Base-by-base conservation (phyloP, 1,140 invertebrate species). In the Bradysia coprophila region DNA sequence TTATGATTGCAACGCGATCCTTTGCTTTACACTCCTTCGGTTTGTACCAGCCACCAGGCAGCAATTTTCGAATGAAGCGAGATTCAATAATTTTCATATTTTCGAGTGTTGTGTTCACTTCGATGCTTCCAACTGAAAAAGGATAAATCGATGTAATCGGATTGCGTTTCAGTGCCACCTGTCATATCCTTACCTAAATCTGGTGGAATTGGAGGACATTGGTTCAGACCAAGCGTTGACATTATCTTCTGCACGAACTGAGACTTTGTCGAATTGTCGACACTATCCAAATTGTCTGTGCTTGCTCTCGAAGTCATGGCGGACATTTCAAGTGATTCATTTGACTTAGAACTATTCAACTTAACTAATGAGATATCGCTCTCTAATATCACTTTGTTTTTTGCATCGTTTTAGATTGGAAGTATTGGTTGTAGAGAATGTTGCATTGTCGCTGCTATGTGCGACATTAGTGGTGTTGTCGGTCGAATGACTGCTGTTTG, bases 1-100 rank as follows among this genome's bases (percentile, higher is more conserved):
- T 74, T 43, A 95, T 76, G 45, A 95, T 78, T 32, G 89, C 91
- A 4, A 94, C 85, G 52, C 71, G 73, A 52, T 87, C 72, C 40
- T 75, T 69, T 9, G 86, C 69, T 21, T 63, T 65, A 58, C 90
- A 94, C 36, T 78, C 67, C 11, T 64, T 61, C 1, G 90, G 90
- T n/a, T 63, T 62, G 60, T 76, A 89, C 39, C 70, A 65, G 2
- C 90, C 90, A 6, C 89, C 90, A 18, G 65, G 59, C 38, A 69
- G 63, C 42, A 81, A 57, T 46, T 67, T 61, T 11, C 57, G 48
- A 38, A 72, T 67, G 39, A 63, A 49, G 38, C 52, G 47, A 45
- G 64, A 61, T 38, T 68, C 54, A 40, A 64, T 51, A 34, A 55
- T 42, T 39, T 66, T 54, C 16, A 61, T 51, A 15, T 62, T 61